Conservation (phyloP, 2,888 invertebrate genomes). For the Idaea biselata region DNA sequence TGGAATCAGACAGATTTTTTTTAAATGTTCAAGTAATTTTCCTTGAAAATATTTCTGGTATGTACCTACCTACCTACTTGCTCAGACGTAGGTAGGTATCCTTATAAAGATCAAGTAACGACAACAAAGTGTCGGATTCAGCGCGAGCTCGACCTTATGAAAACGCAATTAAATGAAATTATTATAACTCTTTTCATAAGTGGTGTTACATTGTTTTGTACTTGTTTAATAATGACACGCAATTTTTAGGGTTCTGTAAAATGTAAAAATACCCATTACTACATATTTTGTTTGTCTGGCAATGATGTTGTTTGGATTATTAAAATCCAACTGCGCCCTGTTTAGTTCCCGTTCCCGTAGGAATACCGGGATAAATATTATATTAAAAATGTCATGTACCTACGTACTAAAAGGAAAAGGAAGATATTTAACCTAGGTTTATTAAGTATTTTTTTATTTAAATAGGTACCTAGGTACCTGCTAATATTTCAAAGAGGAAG, state of each 20-base stretch:
- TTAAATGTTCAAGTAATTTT: no score
- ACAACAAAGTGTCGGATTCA: slow-evolving; percentile 32
- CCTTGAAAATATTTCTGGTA: no score
- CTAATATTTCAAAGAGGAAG: no score
- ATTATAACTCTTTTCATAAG: slow-evolving; percentile 75
- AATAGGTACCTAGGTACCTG: no score
- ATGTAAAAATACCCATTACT: background rate
- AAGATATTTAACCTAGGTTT: no score
- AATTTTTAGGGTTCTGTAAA: background rate
- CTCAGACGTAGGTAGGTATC: background rate
- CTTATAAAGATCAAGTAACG: background rate
- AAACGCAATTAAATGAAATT: slow-evolving; percentile 78
- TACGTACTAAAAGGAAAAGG: slow-evolving; percentile 36
- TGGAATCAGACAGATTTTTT: no score
- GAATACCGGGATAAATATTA: no score
- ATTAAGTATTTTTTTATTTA: no score
- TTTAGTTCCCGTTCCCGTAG: no score
- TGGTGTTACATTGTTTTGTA: slow-evolving; percentile 50
- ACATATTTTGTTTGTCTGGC: background rate
- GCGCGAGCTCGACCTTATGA: slow-evolving; percentile 63
- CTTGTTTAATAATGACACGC: background rate
- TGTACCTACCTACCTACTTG: no score
- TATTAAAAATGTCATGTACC: no score
- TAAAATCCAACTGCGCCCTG: background rate
- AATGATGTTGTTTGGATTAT: slow-evolving; percentile 2